These are phyloP conservation scores for Poeciliopsis presidionis DNA, from an alignment of 2,797 vertebrate genomes.

Conservation along the genomic window DNA sequence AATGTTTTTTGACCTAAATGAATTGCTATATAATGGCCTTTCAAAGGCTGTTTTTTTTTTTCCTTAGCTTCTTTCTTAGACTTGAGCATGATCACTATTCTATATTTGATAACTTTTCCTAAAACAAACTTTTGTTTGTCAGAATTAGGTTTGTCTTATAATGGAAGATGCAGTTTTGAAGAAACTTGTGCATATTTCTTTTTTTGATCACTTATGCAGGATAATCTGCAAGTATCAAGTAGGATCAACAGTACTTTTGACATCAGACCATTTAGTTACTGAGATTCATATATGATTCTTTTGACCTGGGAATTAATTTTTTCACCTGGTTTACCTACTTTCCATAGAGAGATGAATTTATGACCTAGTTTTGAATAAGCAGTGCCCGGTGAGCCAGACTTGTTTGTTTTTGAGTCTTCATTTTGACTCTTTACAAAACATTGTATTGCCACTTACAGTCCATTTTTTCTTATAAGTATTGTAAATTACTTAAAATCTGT, in stretches of 20 bases:
- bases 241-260: neutral
- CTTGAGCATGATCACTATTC: too few relatives aligned
- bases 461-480: slow-evolving; percentile 20
- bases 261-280: neutral
- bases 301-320: neutral
- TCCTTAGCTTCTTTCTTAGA: too few relatives aligned
- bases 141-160: too few relatives aligned
- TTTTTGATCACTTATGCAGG: too few relatives aligned
- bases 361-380: slow-evolving; percentile 2
- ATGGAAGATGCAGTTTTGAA: too few relatives aligned
- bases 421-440: neutral
- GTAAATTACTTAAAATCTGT: slow-evolving; percentile 8
- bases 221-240: too few relatives aligned
- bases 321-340: neutral
- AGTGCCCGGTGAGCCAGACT: neutral
- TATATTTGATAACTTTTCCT: too few relatives aligned
- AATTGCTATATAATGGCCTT: neutral
- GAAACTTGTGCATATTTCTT: too few relatives aligned
- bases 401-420: neutral
- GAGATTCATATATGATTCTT: neutral
- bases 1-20: neutral
- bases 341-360: neutral
- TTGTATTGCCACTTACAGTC: neutral
- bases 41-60: too few relatives aligned
- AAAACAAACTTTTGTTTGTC: too few relatives aligned